Conservation (phyloP, 2,797 vertebrate genomes). For the Hypotaenidia okinawae region DNA sequence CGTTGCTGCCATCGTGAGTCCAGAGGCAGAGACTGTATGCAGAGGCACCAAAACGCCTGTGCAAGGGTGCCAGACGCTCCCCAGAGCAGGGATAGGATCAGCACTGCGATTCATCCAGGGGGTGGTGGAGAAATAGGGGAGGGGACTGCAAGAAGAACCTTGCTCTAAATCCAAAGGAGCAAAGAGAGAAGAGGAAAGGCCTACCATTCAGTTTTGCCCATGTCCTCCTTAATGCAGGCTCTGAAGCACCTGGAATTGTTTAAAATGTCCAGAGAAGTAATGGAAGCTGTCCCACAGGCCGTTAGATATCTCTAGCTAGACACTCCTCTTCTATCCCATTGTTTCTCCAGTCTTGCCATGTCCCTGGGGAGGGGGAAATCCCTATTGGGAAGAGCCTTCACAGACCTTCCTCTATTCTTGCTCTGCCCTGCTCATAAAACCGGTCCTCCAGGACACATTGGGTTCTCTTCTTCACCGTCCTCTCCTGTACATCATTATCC, state of each 20-base stretch:
- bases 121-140: not conserved
- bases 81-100: fast-evolving
- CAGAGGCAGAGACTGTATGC: not conserved
- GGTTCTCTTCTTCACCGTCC: not conserved
- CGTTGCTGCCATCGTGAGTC: slow-evolving; percentile 58
- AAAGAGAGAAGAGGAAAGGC: not conserved
- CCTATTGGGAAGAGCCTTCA: not conserved
- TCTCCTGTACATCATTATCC: not conserved
- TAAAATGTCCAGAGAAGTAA: not conserved
- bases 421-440: not conserved
- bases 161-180: not conserved
- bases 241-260: not conserved
- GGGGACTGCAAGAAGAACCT: not conserved
- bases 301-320: not conserved
- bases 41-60: too few species aligned
- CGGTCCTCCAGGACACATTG: not conserved
- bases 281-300: not conserved
- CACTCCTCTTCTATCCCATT: not conserved
- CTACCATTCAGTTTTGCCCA: not conserved
- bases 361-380: not conserved
- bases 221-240: fast-evolving
- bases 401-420: not conserved
- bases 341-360: not conserved
- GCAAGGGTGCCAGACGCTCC: not conserved
- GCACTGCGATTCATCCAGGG: not conserved